Percentiles rank a stretch among this genome's conserved stretches.
phyloP scores from a whole-genome alignment of 2,797 vertebrate genomes.

The Pristis pectinata region DNA sequence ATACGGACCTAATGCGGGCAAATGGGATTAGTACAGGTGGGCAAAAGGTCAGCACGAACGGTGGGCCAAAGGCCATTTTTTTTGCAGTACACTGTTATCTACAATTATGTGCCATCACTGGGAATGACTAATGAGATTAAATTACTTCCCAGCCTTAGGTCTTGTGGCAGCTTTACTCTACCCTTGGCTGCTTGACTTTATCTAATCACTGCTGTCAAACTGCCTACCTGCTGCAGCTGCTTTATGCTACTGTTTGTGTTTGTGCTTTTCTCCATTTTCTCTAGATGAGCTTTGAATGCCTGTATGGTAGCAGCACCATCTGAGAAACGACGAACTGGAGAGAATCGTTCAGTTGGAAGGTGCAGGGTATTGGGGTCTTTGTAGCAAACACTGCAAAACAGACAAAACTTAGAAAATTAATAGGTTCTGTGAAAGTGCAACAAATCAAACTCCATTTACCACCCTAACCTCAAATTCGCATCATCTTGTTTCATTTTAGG shows the following conservation, averaged over 20 bases:
- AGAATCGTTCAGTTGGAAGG: constrained; percentile 96
- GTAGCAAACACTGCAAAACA: constrained; percentile 79
- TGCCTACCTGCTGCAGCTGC: constrained; percentile 87
- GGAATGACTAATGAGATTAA: background rate
- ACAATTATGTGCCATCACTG: background rate
- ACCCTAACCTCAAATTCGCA: background rate
- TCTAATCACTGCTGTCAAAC: background rate
- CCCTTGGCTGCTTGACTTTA: background rate
- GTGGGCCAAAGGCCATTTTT: too few relatives aligned
- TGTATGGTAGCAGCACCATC: constrained; percentile 94
- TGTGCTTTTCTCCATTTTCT: constrained; percentile 59
- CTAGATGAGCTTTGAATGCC: constrained; percentile 94
- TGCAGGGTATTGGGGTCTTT: constrained; percentile 98
- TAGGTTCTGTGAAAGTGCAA: background rate
- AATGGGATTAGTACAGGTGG: too few relatives aligned
- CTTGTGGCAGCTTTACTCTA: too few relatives aligned
- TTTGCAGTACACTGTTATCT: too few relatives aligned
- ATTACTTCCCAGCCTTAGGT: background rate
- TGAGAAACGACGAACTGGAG: constrained; percentile 90
- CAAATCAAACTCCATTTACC: background rate
- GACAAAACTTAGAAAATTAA: constrained; percentile 40
- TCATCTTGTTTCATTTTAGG: background rate
- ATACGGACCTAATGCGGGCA: too few relatives aligned
- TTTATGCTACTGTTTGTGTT: constrained; percentile 84
- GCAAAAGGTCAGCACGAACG: too few relatives aligned